These are phyloP conservation scores for Leptopilina clavipes DNA, from an alignment of 1,140 invertebrate genomes.

Conservation along the genomic window DNA sequence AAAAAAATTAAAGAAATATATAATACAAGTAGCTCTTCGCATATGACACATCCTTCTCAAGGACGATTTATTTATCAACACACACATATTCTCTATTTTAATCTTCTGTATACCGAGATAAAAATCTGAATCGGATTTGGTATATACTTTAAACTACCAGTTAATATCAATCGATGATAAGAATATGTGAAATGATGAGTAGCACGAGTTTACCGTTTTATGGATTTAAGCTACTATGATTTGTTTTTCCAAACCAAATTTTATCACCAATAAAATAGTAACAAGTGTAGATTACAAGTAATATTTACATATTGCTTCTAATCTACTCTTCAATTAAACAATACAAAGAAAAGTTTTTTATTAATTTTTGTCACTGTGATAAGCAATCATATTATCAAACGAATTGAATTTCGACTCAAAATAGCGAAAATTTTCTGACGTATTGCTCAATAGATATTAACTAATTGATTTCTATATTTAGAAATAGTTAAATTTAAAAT, in stretches of 20 bases:
- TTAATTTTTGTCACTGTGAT: not conserved
- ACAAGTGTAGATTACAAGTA: too few species aligned
- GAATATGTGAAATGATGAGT: not conserved
- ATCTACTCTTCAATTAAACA: not conserved
- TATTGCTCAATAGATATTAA: not conserved
- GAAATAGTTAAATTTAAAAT: too few species aligned
- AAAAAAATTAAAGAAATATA: not conserved
- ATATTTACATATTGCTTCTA: not conserved
- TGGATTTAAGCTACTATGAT: not conserved
- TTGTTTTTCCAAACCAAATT: not conserved
- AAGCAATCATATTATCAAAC: not conserved
- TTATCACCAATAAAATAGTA: not conserved
- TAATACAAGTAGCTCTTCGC: not conserved
- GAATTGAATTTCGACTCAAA: not conserved
- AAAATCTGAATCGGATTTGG: not conserved
- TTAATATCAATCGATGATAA: constrained; percentile 16
- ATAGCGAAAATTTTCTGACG: not conserved
- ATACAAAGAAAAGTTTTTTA: not conserved
- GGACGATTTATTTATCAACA: not conserved
- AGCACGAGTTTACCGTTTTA: not conserved
- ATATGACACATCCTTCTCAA: not conserved
- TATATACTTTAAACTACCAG: not conserved
- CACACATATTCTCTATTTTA: not conserved
- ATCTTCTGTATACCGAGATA: not conserved
- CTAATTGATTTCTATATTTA: too few species aligned